These are phyloP conservation scores for Oncorhynchus clarkii DNA, from an alignment of 2,113 vertebrate species.

Conservation along the genomic window DNA sequence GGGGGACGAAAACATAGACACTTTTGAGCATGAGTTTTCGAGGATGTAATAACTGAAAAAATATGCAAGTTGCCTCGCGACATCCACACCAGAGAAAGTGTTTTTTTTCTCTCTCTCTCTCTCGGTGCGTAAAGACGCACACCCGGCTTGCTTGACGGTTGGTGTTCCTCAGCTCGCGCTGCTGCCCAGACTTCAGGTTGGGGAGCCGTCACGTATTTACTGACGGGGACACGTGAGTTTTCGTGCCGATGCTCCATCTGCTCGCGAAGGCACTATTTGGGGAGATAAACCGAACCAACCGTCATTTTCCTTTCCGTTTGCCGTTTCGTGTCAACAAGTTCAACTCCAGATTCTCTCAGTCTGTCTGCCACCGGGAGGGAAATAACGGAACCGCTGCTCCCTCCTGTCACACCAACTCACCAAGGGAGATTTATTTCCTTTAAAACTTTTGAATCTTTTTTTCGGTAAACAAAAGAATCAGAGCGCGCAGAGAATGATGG, in stretches of 20 bases:
- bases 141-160: conserved; percentile 9
- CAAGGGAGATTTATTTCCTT: conserved; percentile 8
- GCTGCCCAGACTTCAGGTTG: conserved; percentile 45
- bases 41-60: neutral
- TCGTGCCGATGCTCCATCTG: conserved; percentile 74
- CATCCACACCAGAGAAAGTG: neutral
- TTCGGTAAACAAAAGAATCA: conserved; percentile 8
- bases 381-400: conserved; percentile 39
- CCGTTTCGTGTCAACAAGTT: conserved; percentile 38
- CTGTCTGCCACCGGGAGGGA: conserved; percentile 36
- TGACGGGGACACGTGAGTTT: conserved; percentile 75
- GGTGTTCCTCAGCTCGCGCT: conserved; percentile 12
- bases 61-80: neutral
- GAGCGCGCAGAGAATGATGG: conserved; percentile 55
- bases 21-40: neutral
- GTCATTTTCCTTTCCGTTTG: conserved; percentile 48
- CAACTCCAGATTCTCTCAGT: conserved; percentile 38
- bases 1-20: neutral
- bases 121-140: conserved; percentile 23
- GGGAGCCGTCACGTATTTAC: conserved; percentile 75
- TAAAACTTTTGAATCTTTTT: conserved; percentile 37
- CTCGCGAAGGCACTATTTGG: conserved; percentile 67
- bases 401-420: conserved; percentile 36
- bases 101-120: neutral
- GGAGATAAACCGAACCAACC: conserved; percentile 69